A percentile compares a stretch with the other conserved stretches of the same genome.
phyloP scores from a whole-genome alignment of 2,888 invertebrate species.

The Trichopoda pennipes region DNA sequence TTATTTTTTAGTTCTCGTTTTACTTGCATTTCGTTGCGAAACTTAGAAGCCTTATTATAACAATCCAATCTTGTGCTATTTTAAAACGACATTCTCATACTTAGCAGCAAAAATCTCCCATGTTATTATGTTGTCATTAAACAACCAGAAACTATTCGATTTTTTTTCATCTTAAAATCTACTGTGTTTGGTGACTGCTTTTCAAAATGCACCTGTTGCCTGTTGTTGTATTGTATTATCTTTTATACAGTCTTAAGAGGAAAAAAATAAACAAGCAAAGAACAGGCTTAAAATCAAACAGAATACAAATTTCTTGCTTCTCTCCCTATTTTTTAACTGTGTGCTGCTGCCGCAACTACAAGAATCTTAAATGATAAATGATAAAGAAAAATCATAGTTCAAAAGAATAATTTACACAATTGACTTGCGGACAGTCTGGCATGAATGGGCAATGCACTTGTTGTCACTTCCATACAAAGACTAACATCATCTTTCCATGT shows the following conservation, averaged over 20 bases:
- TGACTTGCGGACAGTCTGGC: constrained; percentile 50
- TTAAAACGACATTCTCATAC: constrained; percentile 30
- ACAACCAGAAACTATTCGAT: background rate
- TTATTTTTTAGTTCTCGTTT: constrained; percentile 14
- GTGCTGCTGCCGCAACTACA: background rate
- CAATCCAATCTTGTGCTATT: background rate
- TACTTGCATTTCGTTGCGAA: constrained; percentile 10
- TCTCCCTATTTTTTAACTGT: background rate
- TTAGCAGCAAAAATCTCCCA: constrained; percentile 36
- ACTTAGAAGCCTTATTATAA: constrained; percentile 29
- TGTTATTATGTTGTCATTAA: constrained; percentile 10
- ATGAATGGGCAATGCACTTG: constrained; percentile 53
- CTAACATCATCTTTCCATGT: background rate
- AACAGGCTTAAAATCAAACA: constrained; percentile 37
- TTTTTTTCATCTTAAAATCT: background rate
- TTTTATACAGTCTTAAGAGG: background rate
- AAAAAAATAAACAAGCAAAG: background rate
- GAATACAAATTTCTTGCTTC: constrained; percentile 24
- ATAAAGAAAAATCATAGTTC: background rate
- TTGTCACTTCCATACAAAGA: constrained; percentile 47
- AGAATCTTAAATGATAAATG: constrained; percentile 34
- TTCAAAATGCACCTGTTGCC: constrained; percentile 66
- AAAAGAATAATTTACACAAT: constrained; percentile 58
- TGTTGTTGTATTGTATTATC: constrained; percentile 58
- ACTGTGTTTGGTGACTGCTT: constrained; percentile 29